Conservation (phyloP, 2,797 vertebrate species). For the Odontamblyopus lacepedii region DNA sequence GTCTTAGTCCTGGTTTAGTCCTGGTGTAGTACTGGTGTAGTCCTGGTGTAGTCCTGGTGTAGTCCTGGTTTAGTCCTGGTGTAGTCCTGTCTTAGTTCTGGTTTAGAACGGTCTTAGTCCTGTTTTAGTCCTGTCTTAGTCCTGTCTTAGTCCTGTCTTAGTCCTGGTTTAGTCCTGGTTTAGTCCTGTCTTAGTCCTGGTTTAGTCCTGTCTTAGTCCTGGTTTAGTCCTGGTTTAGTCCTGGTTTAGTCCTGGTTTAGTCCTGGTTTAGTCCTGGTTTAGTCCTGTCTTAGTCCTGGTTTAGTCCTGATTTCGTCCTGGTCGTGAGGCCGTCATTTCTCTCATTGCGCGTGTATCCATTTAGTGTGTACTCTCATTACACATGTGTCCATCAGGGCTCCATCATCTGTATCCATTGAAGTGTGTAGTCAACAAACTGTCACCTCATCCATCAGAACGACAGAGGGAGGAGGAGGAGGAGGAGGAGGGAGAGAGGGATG, state of each 20-base stretch:
- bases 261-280: background rate
- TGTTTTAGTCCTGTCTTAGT: background rate
- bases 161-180: background rate
- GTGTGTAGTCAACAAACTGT: conserved; percentile 15
- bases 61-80: too few relatives aligned
- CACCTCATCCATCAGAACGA: conserved; percentile 36
- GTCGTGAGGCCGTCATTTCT: background rate
- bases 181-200: too few relatives aligned
- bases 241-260: too few relatives aligned
- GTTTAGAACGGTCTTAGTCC: background rate
- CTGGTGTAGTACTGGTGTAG: too few relatives aligned
- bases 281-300: background rate
- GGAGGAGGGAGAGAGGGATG: too few relatives aligned
- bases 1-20: background rate
- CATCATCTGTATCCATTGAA: conserved; percentile 11
- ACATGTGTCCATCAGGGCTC: conserved; percentile 8
- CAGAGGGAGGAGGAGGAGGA: conserved; percentile 20
- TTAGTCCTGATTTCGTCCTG: background rate
- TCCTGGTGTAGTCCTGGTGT: background rate
- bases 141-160: background rate
- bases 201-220: background rate
- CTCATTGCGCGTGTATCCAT: background rate
- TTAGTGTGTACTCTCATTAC: background rate
- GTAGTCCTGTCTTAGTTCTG: background rate
- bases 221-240: background rate